Base-by-base conservation (phyloP, 2,888 invertebrate species). In the Mycalesis mineus region DNA sequence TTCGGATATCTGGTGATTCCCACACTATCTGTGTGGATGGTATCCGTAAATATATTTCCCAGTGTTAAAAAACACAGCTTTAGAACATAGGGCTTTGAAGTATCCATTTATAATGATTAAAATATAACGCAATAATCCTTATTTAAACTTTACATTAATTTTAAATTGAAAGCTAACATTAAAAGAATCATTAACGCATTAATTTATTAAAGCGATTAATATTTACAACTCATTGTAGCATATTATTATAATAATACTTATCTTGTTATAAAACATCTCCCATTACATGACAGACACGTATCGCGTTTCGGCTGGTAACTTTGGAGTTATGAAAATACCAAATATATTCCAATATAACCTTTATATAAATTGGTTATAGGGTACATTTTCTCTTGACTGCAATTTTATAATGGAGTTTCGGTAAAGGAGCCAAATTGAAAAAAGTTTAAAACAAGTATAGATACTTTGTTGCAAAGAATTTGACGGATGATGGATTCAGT, bases 401-500 rank as follows among this genome's bases (percentile, higher is more conserved):
- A 28, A 33, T 17, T 53, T 55, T 56, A 45, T 61, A 58, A 58
- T 55, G 36, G 57, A 54, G 48, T 44, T 37, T 57, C 14, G 40
- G 47, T 50, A 49, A 57, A 52, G 48, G 36, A 58, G 61, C 58
- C 58, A 61, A 58, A 56, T 61, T 55, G 54, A 57, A 58, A 58
- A 53, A 63, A 64, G 58, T 60, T 63, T 54, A 54, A 56, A 62
- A 58, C 52, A 49, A 56, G 53, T 41, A 37, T 42, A 33, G 22
- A 49, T 53, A 50, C 57, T 64, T 62, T 64, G 60, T 62, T 63
- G 57, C 54, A 55, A 56, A 59, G 55, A 59, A 14, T 50, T 45
- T 60, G 64, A 65, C 63, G 58, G 52, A 49, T 65, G 62, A 64
- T 55, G 59, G 55, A 64, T 63, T 57, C 58, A 63, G 54, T 61